Evolutionary conservation across 1,140 invertebrate genomes (phyloP).

Genomic region (Drosophila sp.): DNA sequence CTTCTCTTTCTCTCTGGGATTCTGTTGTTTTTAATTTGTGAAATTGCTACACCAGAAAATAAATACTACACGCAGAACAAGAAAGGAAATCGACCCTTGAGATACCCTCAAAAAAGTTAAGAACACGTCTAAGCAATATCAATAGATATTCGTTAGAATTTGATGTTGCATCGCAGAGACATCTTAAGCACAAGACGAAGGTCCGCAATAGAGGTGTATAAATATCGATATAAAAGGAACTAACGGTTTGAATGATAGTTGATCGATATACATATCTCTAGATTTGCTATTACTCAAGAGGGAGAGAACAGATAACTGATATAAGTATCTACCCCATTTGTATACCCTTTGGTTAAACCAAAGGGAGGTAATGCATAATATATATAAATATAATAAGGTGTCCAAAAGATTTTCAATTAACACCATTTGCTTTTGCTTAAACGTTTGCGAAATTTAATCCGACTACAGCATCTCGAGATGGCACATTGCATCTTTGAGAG

Average conservation of each 20-base stretch:
- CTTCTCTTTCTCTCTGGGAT: conserved; percentile 2
- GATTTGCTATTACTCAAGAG: too few species aligned
- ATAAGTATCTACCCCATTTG: background rate
- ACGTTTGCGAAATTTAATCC: conserved; percentile 1
- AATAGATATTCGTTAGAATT: too few species aligned
- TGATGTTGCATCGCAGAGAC: too few species aligned
- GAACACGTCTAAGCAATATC: too few species aligned
- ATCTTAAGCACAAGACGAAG: too few species aligned
- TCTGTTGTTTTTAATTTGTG: conserved; percentile 29
- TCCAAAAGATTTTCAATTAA: background rate
- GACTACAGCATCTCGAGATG: background rate
- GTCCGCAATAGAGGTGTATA: too few species aligned
- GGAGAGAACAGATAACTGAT: too few species aligned
- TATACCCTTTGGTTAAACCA: background rate
- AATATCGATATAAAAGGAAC: too few species aligned
- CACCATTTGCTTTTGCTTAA: background rate
- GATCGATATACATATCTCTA: too few species aligned
- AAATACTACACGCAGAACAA: background rate
- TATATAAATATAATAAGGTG: background rate
- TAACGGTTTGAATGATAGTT: too few species aligned
- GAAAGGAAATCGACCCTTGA: background rate
- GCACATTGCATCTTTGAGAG: background rate
- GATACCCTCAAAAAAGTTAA: background rate
- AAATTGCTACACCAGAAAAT: conserved; percentile 11
- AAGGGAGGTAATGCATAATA: background rate